Evolutionary conservation across 2,888 invertebrate species (phyloP).

Genomic region (Venusia cambrica): DNA sequence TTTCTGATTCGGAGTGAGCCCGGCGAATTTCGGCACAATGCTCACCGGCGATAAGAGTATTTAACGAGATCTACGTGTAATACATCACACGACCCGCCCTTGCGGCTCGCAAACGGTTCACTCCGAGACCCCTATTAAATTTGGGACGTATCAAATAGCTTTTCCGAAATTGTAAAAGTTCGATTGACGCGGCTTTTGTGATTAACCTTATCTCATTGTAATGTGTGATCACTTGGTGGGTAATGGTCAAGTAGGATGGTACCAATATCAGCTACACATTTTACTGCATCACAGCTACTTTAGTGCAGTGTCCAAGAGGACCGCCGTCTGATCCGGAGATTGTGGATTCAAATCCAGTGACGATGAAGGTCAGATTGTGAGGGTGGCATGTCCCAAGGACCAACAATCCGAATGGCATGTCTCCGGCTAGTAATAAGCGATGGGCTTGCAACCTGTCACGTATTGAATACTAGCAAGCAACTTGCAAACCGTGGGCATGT

Average conservation of each 20-base stretch:
- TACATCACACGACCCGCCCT: slow-evolving; percentile 29
- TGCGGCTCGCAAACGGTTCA: slow-evolving; percentile 25
- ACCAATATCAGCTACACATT: neutral
- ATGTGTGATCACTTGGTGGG: slow-evolving; percentile 14
- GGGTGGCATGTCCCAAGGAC: too few relatives aligned
- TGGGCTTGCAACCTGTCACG: too few relatives aligned
- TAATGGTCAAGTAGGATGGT: slow-evolving; percentile 2
- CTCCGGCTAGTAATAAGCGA: too few relatives aligned
- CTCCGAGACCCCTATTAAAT: slow-evolving; percentile 39
- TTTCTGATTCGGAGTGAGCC: slow-evolving; percentile 41
- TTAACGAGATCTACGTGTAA: slow-evolving; percentile 32
- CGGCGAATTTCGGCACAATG: slow-evolving; percentile 37
- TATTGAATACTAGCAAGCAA: too few relatives aligned
- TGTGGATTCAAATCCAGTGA: too few relatives aligned
- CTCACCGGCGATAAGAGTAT: slow-evolving; percentile 40
- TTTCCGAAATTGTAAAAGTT: slow-evolving; percentile 41
- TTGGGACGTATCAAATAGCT: slow-evolving; percentile 37
- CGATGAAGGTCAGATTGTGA: too few relatives aligned
- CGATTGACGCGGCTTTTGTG: slow-evolving; percentile 35
- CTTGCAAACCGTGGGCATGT: too few relatives aligned
- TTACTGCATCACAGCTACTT: too few relatives aligned
- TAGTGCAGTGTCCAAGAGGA: too few relatives aligned
- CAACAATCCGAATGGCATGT: too few relatives aligned
- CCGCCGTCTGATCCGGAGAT: too few relatives aligned
- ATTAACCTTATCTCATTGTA: slow-evolving; percentile 22